These are phyloP conservation scores for Phyllostomus hastatus DNA, from an alignment of 2,113 vertebrate genomes.

Conservation along the genomic window DNA sequence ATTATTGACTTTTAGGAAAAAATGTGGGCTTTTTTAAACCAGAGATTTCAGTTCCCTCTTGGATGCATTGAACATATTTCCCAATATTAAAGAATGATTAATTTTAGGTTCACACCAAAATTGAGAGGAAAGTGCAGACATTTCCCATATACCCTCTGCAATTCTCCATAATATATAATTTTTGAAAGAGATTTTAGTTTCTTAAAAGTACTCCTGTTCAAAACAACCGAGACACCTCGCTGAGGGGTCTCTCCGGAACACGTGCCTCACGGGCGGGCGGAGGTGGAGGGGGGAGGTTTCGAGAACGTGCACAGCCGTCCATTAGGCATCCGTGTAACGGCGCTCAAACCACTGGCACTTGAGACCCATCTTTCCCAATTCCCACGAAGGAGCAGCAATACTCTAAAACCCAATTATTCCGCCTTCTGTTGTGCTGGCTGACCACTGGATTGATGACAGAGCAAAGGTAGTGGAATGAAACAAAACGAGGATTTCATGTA, in stretches of 20 bases:
- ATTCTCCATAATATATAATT: background rate
- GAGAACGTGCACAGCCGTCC: background rate
- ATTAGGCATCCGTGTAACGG: background rate
- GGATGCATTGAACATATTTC: background rate
- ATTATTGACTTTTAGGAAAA: background rate
- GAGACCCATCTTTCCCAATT: background rate
- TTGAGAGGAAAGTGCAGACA: background rate
- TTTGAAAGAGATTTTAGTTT: background rate
- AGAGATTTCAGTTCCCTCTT: background rate
- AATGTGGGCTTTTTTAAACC: background rate
- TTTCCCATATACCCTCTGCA: background rate
- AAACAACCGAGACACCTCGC: background rate
- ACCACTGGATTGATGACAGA: slow-evolving; percentile 53
- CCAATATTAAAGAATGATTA: background rate
- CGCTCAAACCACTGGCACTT: background rate
- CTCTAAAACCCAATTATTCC: slow-evolving; percentile 49
- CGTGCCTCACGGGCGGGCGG: background rate
- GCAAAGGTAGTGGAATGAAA: slow-evolving; percentile 63
- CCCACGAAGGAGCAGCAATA: background rate
- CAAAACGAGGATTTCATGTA: slow-evolving; percentile 46
- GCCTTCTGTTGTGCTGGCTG: slow-evolving; percentile 54
- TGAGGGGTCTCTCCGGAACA: background rate
- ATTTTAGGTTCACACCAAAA: background rate
- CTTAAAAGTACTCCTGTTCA: background rate
- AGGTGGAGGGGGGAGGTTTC: background rate